Evolutionary conservation across 35 echinoderm and acorn worm species (phyloP), one percentile per base, ranked within the genome.

Genomic region (Ophiothrix spiculata): DNA sequence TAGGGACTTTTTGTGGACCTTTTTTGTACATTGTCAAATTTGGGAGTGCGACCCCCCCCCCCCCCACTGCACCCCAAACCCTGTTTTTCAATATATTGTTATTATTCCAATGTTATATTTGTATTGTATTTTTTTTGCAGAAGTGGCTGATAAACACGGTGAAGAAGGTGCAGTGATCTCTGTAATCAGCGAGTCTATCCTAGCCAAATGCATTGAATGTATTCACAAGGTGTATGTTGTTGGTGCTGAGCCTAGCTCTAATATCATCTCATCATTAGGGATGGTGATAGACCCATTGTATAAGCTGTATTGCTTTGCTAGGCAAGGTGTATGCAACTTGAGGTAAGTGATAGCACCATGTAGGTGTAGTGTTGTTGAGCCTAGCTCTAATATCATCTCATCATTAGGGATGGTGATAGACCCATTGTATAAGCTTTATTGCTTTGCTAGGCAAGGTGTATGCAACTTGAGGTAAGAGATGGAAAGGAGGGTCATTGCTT

Each of bases 181-280:
- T 25, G 60, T 69, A 6, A 69, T 69, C 25, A 78, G 73, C 38
- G 94, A 97, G 39, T 34, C 75, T 34, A 56, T 36, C 17, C 28
- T 93, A 1, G 64, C 84, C 19, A 56, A 84, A 60, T 97, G 94
- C 69, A 79, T 97, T 79, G 84, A 79, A 35, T 85, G 82, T 88
- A 75, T 92, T 35, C 79, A 92, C 74, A 89, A 88, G 60, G 75
- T 97, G 31, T 97, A 90, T 76, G 74, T 93, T 28, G 77, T 77
- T 37, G 87, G 88, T 36, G 41, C 56, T 75, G 94, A 90, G 37
- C 87, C 94, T 0, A 83, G 83, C 64, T 76, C 91, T 16, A 42
- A 39, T 6, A 75, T 97, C n/a, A 35, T 93, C 4, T 28, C 77
- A 32, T 87, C 82, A 25, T 74, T 93, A 31, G 77, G 79, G 36